These are phyloP conservation scores for Pseudococcus jackbeardsleyi DNA, from an alignment of 2,888 invertebrate genomes.

Conservation along the genomic window DNA sequence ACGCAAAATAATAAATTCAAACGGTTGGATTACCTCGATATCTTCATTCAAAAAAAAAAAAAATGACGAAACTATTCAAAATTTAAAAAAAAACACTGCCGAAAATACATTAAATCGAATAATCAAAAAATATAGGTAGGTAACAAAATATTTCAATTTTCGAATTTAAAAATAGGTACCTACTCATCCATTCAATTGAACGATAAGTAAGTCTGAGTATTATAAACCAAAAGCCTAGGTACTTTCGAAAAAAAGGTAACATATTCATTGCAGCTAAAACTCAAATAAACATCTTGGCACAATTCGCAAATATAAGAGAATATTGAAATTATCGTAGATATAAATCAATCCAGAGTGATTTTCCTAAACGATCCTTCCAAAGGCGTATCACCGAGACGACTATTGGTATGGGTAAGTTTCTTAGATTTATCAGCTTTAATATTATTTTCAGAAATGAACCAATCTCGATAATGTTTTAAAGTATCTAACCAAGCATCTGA, in stretches of 20 bases:
- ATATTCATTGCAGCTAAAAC: neutral
- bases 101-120: no score
- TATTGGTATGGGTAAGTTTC: conserved; percentile 45
- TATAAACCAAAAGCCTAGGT: no score
- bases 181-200: no score
- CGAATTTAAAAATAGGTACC: no score
- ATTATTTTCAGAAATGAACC: conserved; percentile 58
- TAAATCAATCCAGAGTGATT: conserved; percentile 31
- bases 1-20: no score
- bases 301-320: neutral
- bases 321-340: conserved; percentile 16
- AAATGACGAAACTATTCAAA: no score
- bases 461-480: conserved; percentile 56
- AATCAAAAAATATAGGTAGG: no score
- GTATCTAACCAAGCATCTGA: conserved; percentile 62
- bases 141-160: no score
- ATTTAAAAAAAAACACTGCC: no score
- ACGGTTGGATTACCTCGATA: no score
- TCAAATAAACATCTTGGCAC: conserved; percentile 1
- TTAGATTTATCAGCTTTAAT: conserved; percentile 62
- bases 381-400: conserved; percentile 48
- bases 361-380: conserved; percentile 52
- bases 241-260: neutral
- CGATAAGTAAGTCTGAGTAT: no score
- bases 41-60: no score